phyloP scores from a whole-genome alignment of 2,113 vertebrate species.

The Furnarius figulus region DNA sequence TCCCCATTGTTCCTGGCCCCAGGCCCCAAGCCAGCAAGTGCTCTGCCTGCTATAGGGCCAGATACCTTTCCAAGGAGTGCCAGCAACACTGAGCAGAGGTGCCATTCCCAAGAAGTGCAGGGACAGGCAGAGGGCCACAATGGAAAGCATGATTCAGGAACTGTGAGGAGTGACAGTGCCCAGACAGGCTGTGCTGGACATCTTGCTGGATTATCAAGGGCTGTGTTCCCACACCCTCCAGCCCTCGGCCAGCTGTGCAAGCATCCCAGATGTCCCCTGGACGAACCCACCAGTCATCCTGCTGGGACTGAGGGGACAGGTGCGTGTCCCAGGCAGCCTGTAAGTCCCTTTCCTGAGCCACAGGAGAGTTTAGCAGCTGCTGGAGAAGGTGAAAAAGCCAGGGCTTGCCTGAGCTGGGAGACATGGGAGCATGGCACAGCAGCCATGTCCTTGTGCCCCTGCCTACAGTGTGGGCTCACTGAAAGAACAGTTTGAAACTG shows the following conservation, averaged over 20 bases:
- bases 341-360: neutral
- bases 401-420: neutral
- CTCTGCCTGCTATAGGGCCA: neutral
- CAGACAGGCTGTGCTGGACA: neutral
- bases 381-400: neutral
- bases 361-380: neutral
- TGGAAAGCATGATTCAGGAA: neutral
- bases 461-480: neutral
- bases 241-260: neutral
- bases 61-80: neutral
- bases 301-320: neutral
- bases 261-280: neutral
- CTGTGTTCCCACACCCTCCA: rapidly evolving
- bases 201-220: no score
- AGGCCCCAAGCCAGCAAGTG: neutral
- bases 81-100: rapidly evolving
- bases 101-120: neutral
- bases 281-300: no score
- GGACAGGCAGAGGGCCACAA: neutral
- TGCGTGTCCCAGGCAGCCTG: neutral
- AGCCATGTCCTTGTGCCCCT: neutral
- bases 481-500: neutral
- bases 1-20: neutral
- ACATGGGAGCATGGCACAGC: rapidly evolving
- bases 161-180: neutral